phyloP scores from a whole-genome alignment of 2,113 vertebrate genomes.

The Caranx melampygus region DNA sequence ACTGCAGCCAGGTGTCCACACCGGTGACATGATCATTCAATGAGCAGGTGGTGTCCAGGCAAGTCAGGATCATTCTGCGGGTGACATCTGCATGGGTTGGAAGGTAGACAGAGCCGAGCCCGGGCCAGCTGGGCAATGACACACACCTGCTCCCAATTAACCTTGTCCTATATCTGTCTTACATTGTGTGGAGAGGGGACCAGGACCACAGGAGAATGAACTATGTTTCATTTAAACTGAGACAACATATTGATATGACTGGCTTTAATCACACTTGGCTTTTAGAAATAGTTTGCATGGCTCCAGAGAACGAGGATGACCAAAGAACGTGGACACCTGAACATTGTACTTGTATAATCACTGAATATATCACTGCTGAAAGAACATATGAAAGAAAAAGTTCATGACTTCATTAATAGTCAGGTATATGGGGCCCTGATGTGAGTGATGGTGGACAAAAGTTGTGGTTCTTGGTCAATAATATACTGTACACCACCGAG shows the following conservation, averaged over 20 bases:
- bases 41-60: conserved; percentile 25
- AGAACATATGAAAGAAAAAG: no score
- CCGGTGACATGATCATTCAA: not conserved
- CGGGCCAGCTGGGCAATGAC: conserved; percentile 39
- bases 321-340: no score
- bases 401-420: no score
- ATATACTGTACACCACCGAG: no score
- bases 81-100: conserved; percentile 35
- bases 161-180: conserved; percentile 23
- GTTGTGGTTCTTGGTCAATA: no score
- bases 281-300: not conserved
- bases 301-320: no score
- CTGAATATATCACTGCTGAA: no score
- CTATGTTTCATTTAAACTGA: conserved; percentile 6
- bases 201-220: not conserved
- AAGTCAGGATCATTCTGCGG: conserved; percentile 15
- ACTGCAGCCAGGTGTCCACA: conserved; percentile 7
- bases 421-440: no score
- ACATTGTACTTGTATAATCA: no score
- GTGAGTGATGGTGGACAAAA: no score
- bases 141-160: conserved; percentile 49
- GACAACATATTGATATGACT: not conserved
- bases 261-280: not conserved
- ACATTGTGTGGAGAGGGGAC: conserved; percentile 1
- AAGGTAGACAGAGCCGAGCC: conserved; percentile 10